Evolutionary conservation across 2,888 invertebrate genomes (phyloP).

Genomic region (Lepidocyrtoides sp.): DNA sequence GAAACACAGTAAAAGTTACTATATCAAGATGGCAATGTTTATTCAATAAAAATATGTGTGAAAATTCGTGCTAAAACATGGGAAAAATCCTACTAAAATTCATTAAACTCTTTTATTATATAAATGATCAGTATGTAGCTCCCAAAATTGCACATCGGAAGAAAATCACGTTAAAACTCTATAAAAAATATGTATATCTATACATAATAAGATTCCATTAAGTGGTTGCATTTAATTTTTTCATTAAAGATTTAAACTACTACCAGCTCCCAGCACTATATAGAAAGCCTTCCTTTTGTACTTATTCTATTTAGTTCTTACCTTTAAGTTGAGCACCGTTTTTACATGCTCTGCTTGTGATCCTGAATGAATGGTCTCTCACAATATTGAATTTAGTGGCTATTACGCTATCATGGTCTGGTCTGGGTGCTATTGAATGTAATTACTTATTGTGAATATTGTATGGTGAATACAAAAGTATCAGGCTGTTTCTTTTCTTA

Average conservation of each 20-base stretch:
- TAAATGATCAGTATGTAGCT: too few species aligned
- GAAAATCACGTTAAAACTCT: too few species aligned
- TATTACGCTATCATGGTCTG: neutral
- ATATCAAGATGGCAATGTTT: neutral
- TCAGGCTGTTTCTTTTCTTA: conserved; percentile 52
- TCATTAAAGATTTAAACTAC: too few species aligned
- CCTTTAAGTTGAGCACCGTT: conserved; percentile 34
- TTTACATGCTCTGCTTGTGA: conserved; percentile 65
- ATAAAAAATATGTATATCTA: too few species aligned
- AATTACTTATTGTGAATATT: conserved; percentile 51
- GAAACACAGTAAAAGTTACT: conserved; percentile 9
- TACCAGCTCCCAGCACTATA: too few species aligned
- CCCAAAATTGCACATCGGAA: too few species aligned
- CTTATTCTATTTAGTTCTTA: neutral
- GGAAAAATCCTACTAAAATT: neutral
- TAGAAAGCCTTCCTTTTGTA: too few species aligned
- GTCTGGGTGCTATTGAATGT: conserved; percentile 59
- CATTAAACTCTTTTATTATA: too few species aligned
- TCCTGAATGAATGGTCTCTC: conserved; percentile 64
- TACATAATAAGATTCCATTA: too few species aligned
- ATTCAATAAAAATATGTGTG: conserved; percentile 24
- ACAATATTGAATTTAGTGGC: conserved; percentile 7
- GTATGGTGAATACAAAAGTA: conserved; percentile 19
- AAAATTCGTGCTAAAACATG: conserved; percentile 48
- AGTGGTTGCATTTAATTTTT: too few species aligned